phyloP scores from a whole-genome alignment of 2,888 invertebrate species.

The Tachina fera region DNA sequence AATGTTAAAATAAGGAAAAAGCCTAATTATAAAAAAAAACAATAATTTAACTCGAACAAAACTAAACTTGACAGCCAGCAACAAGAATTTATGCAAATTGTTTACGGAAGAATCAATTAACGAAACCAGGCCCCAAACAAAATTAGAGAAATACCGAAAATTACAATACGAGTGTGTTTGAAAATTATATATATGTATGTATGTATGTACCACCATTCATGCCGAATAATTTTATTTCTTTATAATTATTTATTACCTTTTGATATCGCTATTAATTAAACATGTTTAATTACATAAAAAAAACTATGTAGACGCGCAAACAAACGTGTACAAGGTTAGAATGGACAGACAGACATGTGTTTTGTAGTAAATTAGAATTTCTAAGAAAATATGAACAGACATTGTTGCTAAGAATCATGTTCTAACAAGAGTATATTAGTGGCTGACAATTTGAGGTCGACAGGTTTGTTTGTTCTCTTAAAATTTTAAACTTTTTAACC shows the following conservation, averaged over 20 bases:
- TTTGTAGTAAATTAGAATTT: slow-evolving; percentile 11
- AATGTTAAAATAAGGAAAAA: background rate
- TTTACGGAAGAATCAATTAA: slow-evolving; percentile 54
- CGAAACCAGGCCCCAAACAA: background rate
- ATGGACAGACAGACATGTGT: background rate
- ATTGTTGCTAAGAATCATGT: slow-evolving; percentile 54
- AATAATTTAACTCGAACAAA: slow-evolving; percentile 2
- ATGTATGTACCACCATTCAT: no score
- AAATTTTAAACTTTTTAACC: background rate
- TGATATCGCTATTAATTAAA: slow-evolving; percentile 2
- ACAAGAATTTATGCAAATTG: slow-evolving; percentile 54
- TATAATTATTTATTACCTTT: slow-evolving; percentile 1
- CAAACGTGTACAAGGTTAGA: background rate
- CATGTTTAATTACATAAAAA: slow-evolving; percentile 38
- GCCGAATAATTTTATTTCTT: background rate
- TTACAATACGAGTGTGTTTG: slow-evolving; percentile 8
- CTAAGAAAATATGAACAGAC: slow-evolving; percentile 15
- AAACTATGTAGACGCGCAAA: background rate
- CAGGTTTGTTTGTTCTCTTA: slow-evolving; percentile 46
- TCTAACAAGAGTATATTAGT: slow-evolving; percentile 40
- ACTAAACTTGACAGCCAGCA: slow-evolving; percentile 5
- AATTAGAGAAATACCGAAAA: slow-evolving; percentile 1
- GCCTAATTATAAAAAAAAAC: background rate
- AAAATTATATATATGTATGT: background rate
- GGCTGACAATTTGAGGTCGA: slow-evolving; percentile 52